Evolutionary conservation across 2,113 vertebrate species (phyloP).

Genomic region (Colius striatus): DNA sequence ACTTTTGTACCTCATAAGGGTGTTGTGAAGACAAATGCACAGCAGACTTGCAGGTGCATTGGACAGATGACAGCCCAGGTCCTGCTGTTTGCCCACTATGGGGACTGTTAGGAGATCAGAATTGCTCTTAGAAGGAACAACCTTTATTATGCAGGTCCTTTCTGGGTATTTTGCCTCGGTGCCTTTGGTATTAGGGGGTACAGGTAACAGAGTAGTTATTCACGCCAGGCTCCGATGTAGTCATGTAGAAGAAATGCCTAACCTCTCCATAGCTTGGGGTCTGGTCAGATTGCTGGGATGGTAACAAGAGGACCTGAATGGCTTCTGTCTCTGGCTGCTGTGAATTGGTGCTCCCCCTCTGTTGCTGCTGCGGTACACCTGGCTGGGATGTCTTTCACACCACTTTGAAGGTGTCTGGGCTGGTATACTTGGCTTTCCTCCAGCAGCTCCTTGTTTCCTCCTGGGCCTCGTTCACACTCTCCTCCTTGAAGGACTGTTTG

Average conservation of each 20-base stretch:
- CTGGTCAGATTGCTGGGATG: background rate
- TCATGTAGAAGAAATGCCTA: background rate
- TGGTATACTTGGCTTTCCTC: slow-evolving; percentile 46
- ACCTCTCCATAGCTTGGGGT: background rate
- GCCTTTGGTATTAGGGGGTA: background rate
- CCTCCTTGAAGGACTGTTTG: slow-evolving; percentile 64
- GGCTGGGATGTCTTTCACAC: slow-evolving; percentile 35
- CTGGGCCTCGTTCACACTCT: slow-evolving; percentile 35
- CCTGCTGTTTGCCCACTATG: background rate
- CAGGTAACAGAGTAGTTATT: background rate
- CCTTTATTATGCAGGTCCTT: background rate
- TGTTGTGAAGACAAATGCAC: background rate
- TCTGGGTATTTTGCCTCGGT: background rate
- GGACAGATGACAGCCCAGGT: background rate
- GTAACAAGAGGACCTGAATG: background rate
- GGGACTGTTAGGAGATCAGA: background rate
- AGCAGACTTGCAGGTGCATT: background rate
- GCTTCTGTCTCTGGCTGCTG: background rate
- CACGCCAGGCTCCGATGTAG: background rate
- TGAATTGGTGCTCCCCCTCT: background rate
- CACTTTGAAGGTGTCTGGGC: slow-evolving; percentile 25
- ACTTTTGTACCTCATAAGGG: background rate
- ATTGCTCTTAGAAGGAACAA: background rate
- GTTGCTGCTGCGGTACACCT: background rate
- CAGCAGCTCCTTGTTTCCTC: slow-evolving; percentile 55